These are phyloP conservation scores for Megaustenia siamemsis DNA, from an alignment of 2,888 invertebrate genomes.

Conservation along the genomic window DNA sequence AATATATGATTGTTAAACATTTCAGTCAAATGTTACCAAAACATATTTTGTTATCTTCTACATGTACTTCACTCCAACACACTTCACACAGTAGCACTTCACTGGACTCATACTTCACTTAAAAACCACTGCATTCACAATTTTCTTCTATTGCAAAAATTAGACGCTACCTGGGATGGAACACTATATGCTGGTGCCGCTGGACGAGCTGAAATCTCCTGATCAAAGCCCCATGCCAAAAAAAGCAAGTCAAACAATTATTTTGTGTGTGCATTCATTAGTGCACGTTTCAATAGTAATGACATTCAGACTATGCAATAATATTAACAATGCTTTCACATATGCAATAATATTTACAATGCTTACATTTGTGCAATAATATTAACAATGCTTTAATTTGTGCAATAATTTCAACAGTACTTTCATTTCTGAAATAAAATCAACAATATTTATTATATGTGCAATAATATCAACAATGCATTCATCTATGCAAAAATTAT, in stretches of 20 bases:
- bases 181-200: conserved; percentile 42
- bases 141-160: conserved; percentile 19
- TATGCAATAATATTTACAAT: no score
- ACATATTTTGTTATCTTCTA: no score
- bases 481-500: no score
- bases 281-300: background rate
- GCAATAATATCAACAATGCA: no score
- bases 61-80: no score
- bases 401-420: no score
- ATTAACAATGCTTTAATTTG: background rate
- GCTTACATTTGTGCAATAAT: background rate
- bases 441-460: background rate
- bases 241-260: conserved; percentile 39
- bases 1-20: no score
- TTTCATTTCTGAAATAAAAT: background rate
- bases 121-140: no score
- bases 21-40: no score
- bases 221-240: conserved; percentile 27
- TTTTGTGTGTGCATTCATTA: conserved; percentile 11
- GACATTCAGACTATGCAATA: background rate
- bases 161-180: conserved; percentile 41
- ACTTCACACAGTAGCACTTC: conserved; percentile 2
- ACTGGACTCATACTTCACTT: no score
- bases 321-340: background rate
- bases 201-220: conserved; percentile 29